A percentile compares a stretch with the other conserved stretches of the same genome.
phyloP scores from a whole-genome alignment of 2,797 vertebrate species.

The Lithobates sylvaticus region DNA sequence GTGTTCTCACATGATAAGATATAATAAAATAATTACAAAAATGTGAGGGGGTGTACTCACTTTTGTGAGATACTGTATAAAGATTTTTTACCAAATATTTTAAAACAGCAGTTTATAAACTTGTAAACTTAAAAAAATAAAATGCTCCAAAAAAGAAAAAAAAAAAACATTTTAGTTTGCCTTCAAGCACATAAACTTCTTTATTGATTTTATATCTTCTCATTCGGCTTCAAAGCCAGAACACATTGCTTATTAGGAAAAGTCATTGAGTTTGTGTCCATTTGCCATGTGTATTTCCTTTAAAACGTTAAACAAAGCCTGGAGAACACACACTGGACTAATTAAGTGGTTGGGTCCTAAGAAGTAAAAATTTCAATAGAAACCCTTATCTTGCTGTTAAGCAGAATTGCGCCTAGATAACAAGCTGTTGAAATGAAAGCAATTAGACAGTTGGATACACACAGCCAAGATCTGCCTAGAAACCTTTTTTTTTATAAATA shows the following conservation, averaged over 20 bases:
- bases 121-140: not conserved
- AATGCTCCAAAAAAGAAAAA: not conserved
- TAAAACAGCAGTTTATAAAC: not conserved
- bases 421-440: conserved; percentile 6
- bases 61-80: too few relatives aligned
- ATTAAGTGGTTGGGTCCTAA: conserved; percentile 21
- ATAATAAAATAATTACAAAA: too few relatives aligned
- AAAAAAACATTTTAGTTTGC: not conserved
- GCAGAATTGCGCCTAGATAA: not conserved
- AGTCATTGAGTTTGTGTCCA: not conserved
- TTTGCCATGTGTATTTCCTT: not conserved
- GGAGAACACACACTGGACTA: conserved; percentile 5
- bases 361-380: conserved; percentile 13
- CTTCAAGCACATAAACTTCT: not conserved
- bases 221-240: conserved; percentile 1
- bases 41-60: too few relatives aligned
- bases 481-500: too few relatives aligned
- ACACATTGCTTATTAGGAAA: not conserved
- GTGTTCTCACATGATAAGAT: too few relatives aligned
- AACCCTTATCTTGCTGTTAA: conserved; percentile 30
- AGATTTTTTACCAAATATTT: not conserved
- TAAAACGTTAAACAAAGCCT: conserved; percentile 30
- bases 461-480: not conserved
- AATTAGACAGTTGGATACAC: conserved; percentile 19
- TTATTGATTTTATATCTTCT: not conserved